These are phyloP conservation scores for Vesta saturnalis DNA, from an alignment of 2,888 invertebrate genomes.

Conservation along the genomic window DNA sequence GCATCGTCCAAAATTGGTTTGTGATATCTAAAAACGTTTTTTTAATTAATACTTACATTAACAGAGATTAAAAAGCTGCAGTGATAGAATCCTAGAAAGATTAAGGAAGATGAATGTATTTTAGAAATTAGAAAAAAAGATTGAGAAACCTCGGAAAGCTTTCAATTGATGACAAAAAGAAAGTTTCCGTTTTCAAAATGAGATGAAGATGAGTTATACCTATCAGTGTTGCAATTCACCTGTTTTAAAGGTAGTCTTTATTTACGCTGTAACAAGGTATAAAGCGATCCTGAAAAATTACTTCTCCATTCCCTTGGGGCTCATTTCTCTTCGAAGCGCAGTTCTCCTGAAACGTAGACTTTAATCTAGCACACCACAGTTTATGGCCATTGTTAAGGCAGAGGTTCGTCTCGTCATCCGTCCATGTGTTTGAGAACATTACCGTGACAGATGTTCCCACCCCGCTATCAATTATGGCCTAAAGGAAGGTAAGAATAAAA, in stretches of 20 bases:
- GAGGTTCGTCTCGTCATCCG: conserved; percentile 52
- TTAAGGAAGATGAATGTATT: too few species aligned
- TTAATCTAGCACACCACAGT: conserved; percentile 46
- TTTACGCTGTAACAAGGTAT: conserved; percentile 40
- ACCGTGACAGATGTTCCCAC: conserved; percentile 52
- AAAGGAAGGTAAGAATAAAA: conserved; percentile 27
- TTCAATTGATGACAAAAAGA: too few species aligned
- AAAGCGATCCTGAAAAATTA: conserved; percentile 41
- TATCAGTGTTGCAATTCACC: conserved; percentile 35
- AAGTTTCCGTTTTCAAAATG: too few species aligned
- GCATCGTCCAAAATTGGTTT: not conserved
- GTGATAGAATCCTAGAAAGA: too few species aligned
- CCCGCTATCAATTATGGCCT: conserved; percentile 51
- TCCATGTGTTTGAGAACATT: conserved; percentile 51
- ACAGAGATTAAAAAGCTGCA: too few species aligned
- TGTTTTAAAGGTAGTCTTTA: conserved; percentile 36
- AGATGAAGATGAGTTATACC: conserved; percentile 12
- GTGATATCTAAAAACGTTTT: not conserved
- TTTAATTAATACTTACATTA: too few species aligned
- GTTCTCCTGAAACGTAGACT: conserved; percentile 49
- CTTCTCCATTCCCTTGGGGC: conserved; percentile 33
- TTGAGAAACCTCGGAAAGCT: too few species aligned
- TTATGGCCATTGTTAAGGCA: conserved; percentile 47
- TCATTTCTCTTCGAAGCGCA: conserved; percentile 37
- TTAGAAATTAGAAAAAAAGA: too few species aligned